A percentile compares a stretch with the other conserved stretches of the same genome.
Conservation (phyloP, 2,888 invertebrate genomes). For the Noctua comes region DNA sequence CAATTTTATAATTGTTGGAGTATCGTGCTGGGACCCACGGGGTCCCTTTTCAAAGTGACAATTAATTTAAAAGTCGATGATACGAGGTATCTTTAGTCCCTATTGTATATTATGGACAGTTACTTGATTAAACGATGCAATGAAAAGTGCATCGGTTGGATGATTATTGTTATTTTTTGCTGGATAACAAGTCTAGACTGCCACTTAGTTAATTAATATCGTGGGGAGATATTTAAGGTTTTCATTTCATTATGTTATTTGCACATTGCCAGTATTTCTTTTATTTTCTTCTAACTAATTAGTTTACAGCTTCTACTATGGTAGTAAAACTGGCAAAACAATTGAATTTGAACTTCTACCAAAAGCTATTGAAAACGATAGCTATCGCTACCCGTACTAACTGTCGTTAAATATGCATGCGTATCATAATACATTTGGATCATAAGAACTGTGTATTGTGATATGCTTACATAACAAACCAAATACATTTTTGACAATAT, state of each 20-base stretch:
- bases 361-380: neutral
- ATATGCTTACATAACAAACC: no score
- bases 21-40: neutral
- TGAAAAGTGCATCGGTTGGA: neutral
- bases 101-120: neutral
- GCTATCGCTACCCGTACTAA: neutral
- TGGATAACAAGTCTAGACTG: constrained; percentile 22
- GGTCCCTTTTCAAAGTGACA: neutral
- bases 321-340: neutral
- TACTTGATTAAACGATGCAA: neutral
- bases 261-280: neutral
- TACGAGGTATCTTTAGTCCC: neutral
- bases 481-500: neutral
- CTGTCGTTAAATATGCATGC: neutral
- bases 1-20: neutral
- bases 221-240: neutral
- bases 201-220: constrained; percentile 16
- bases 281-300: neutral
- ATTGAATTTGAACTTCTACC: neutral
- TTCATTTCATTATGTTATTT: neutral
- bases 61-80: neutral
- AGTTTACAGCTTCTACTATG: neutral
- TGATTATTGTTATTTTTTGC: constrained; percentile 15
- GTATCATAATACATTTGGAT: neutral
- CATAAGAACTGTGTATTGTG: neutral